Evolutionary conservation across 2,888 invertebrate genomes (phyloP).

Genomic region (Sympetrum striolatum): DNA sequence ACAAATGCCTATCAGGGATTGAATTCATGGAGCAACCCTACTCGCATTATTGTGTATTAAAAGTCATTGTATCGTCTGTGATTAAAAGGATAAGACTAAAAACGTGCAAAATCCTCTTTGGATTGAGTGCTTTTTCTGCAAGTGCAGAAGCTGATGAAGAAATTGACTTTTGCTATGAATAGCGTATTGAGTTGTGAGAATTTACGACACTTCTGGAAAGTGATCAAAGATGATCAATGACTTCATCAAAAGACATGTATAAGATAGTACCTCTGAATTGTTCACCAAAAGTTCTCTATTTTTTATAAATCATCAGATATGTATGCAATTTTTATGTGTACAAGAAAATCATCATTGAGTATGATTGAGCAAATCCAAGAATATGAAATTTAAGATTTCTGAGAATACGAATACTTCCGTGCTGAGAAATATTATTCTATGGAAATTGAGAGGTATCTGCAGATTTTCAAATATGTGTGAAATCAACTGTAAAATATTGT

Average conservation of each 20-base stretch:
- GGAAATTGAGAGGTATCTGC: background rate
- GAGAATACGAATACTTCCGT: background rate
- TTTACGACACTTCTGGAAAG: slow-evolving; percentile 1
- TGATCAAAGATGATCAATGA: background rate
- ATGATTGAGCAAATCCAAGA: background rate
- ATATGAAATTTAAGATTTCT: background rate
- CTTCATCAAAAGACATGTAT: background rate
- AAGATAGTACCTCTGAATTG: background rate
- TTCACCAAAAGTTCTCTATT: background rate
- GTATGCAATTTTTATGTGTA: background rate
- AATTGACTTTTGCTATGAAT: background rate
- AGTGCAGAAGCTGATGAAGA: background rate
- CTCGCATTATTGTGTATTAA: slow-evolving; percentile 12
- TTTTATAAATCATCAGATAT: background rate
- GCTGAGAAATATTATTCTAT: background rate
- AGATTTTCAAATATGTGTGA: background rate
- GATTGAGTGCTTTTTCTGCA: slow-evolving; percentile 7
- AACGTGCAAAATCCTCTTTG: background rate
- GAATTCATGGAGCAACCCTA: slow-evolving; percentile 12
- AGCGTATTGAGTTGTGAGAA: slow-evolving; percentile 6
- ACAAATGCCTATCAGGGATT: background rate
- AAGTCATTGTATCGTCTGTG: slow-evolving; percentile 25
- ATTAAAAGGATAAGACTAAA: slow-evolving; percentile 19
- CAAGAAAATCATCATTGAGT: background rate
- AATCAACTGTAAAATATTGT: slow-evolving; percentile 20